A percentile compares a stretch with the other conserved stretches of the same genome.
Evolutionary conservation across 2,797 vertebrate species (phyloP).

Genomic region (Garrulus glandarius): DNA sequence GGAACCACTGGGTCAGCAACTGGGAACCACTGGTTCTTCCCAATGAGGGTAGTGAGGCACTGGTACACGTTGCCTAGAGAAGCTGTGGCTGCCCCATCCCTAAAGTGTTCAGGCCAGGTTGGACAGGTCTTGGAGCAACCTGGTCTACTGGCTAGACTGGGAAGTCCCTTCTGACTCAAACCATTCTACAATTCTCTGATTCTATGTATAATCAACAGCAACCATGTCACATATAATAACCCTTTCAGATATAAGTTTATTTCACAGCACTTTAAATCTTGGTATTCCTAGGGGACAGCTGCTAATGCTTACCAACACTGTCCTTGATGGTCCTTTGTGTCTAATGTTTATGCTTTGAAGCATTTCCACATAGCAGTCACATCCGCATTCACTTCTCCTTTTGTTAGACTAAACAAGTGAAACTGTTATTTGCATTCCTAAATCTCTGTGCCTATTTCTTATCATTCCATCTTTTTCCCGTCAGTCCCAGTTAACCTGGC

Average conservation of each 20-base stretch:
- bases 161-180: neutral
- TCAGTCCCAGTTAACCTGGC: neutral
- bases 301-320: neutral
- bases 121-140: neutral
- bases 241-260: neutral
- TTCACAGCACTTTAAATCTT: neutral
- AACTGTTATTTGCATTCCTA: neutral
- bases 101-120: neutral
- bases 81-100: neutral
- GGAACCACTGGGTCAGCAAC: neutral
- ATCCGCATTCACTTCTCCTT: neutral
- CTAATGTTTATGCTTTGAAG: neutral
- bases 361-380: neutral
- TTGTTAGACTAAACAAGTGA: neutral
- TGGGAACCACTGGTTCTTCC: neutral
- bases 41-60: neutral
- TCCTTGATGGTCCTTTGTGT: neutral
- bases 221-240: neutral
- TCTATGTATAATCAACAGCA: neutral
- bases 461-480: neutral
- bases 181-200: neutral
- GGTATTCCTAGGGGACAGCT: neutral
- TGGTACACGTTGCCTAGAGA: neutral
- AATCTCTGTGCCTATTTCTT: neutral
- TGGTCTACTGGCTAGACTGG: neutral